These are phyloP conservation scores for Egretta garzetta DNA, from an alignment of 2,113 vertebrate genomes.

Conservation along the genomic window DNA sequence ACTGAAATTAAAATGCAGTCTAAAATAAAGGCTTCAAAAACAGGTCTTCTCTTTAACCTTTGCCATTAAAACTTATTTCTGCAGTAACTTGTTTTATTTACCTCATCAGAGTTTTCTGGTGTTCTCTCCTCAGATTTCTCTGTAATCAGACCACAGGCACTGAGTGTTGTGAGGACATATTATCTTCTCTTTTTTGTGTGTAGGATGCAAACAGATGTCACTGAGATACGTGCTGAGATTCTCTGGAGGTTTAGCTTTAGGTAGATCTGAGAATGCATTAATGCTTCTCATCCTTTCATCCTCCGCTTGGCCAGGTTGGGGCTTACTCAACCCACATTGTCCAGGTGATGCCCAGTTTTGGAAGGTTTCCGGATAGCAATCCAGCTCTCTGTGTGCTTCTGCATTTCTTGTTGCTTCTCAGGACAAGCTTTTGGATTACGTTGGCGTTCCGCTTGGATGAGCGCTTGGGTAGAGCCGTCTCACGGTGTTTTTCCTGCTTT, in stretches of 20 bases:
- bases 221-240: not conserved
- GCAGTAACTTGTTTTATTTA: not conserved
- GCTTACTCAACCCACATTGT: not conserved
- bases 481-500: not conserved
- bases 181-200: not conserved
- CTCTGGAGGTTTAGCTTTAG: not conserved
- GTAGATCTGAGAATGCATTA: not conserved
- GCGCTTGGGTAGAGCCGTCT: not conserved
- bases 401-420: not conserved
- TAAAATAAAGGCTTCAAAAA: not conserved
- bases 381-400: fast-evolving
- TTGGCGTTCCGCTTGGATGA: not conserved
- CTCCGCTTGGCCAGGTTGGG: not conserved
- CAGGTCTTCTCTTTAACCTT: not conserved
- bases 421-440: not conserved
- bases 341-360: not conserved
- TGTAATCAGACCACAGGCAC: not conserved
- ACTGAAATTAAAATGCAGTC: not conserved
- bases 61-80: not conserved
- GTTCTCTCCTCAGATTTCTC: not conserved
- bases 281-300: not conserved
- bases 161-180: not conserved
- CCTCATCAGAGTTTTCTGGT: fast-evolving
- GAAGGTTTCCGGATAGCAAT: not conserved
- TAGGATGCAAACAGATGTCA: not conserved